Conservation (phyloP, 2,113 vertebrate genomes). For the Microtus pennsylvanicus region DNA sequence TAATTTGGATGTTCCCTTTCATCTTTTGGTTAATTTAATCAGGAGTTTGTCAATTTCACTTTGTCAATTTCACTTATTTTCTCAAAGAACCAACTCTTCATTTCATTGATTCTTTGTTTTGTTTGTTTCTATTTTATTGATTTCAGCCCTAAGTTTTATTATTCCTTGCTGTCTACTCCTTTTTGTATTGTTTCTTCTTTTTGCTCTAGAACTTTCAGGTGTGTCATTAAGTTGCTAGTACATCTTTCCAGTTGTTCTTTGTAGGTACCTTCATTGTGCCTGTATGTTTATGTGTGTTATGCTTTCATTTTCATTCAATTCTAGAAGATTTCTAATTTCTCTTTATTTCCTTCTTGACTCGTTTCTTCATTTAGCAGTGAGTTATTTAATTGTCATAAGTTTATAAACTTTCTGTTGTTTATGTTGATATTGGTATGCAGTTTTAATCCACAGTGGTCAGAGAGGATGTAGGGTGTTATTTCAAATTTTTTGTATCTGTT, state of each 20-base stretch:
- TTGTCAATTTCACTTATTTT: neutral
- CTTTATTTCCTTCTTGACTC: neutral
- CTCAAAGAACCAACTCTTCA: neutral
- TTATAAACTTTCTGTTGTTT: neutral
- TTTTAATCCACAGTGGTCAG: neutral
- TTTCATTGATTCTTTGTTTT: neutral
- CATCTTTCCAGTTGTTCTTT: neutral
- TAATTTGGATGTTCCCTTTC: neutral
- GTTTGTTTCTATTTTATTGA: neutral
- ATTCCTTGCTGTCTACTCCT: too few species aligned
- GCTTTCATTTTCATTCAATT: neutral
- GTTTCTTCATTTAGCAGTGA: neutral
- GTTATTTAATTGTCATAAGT: neutral
- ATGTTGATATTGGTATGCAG: neutral
- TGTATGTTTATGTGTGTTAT: neutral
- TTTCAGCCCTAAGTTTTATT: neutral
- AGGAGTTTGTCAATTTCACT: neutral
- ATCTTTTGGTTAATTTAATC: neutral
- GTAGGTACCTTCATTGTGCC: neutral
- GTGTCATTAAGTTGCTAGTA: neutral
- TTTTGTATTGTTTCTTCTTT: neutral
- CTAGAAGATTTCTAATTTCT: neutral
- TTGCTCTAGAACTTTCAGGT: neutral
- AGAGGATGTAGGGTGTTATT: neutral
- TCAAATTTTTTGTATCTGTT: neutral